Conservation (phyloP, 1,140 invertebrate genomes). For the Lanistes nyassanus region DNA sequence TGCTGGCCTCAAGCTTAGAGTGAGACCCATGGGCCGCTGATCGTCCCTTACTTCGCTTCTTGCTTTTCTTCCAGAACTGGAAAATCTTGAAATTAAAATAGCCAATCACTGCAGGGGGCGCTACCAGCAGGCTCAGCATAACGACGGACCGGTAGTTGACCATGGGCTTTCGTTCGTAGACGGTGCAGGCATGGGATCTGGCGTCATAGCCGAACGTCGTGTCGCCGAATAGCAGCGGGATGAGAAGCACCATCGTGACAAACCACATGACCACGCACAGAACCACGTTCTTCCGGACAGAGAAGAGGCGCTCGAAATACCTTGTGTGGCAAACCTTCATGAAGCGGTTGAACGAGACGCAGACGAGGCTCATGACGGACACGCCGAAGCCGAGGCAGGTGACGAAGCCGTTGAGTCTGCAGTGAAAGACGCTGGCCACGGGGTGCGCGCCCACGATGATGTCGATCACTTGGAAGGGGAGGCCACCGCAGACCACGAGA, state of each 20-base stretch:
- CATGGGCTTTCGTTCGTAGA: too few species aligned
- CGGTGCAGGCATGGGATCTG: too few species aligned
- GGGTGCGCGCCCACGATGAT: not conserved
- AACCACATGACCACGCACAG: not conserved
- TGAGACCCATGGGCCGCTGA: too few species aligned
- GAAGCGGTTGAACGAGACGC: constrained; percentile 15
- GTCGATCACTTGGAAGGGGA: not conserved
- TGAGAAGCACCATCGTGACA: not conserved
- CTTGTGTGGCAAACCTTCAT: not conserved
- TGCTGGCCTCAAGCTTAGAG: too few species aligned
- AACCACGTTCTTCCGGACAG: not conserved
- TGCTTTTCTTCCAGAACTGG: too few species aligned
- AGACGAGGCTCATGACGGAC: not conserved
- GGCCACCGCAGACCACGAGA: not conserved
- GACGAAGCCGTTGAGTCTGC: constrained; percentile 4
- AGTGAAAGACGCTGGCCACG: not conserved
- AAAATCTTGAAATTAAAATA: too few species aligned
- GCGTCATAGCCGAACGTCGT: too few species aligned
- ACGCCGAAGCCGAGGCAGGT: constrained; percentile 4
- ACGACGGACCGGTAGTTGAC: too few species aligned
- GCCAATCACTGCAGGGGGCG: too few species aligned
- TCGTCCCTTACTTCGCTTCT: too few species aligned
- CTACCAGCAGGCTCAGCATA: too few species aligned
- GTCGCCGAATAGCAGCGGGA: too few species aligned
- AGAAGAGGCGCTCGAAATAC: not conserved